Conservation (phyloP, 1,140 invertebrate species). For the Pinna nobilis region DNA sequence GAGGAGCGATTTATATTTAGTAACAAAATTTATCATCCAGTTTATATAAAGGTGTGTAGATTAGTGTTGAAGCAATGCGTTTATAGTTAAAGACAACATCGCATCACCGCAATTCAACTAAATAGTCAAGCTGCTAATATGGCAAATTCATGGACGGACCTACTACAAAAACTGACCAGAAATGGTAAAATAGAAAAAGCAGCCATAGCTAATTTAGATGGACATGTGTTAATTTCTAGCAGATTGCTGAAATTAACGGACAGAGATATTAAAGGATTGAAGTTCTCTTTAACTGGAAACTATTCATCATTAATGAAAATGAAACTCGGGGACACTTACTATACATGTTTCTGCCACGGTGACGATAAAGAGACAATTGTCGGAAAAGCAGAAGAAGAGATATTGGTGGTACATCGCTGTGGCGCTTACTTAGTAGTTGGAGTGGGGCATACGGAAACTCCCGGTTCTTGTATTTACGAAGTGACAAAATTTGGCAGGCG, state of each 20-base stretch:
- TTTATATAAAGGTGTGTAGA: too few species aligned
- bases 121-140: too few species aligned
- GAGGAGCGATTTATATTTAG: too few species aligned
- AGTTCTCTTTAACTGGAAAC: conserved; percentile 22
- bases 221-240: conserved; percentile 21
- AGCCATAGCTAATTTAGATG: conserved; percentile 15
- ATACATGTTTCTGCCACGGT: conserved; percentile 34
- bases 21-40: too few species aligned
- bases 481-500: conserved; percentile 32
- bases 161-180: conserved; percentile 27
- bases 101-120: too few species aligned
- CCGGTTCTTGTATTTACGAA: conserved; percentile 41
- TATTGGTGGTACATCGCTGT: conserved; percentile 33
- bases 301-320: conserved; percentile 44
- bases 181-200: conserved; percentile 42
- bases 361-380: conserved; percentile 38
- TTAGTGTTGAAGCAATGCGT: too few species aligned
- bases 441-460: conserved; percentile 31
- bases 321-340: conserved; percentile 31
- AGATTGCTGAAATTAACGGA: conserved; percentile 16
- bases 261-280: conserved; percentile 12
- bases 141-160: conserved; percentile 22
- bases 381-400: conserved; percentile 25
- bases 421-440: conserved; percentile 26
- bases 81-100: too few species aligned